A percentile compares a stretch with the other conserved stretches of the same genome.
Conservation (phyloP, 2,797 vertebrate species). For the Crax fasciolata region DNA sequence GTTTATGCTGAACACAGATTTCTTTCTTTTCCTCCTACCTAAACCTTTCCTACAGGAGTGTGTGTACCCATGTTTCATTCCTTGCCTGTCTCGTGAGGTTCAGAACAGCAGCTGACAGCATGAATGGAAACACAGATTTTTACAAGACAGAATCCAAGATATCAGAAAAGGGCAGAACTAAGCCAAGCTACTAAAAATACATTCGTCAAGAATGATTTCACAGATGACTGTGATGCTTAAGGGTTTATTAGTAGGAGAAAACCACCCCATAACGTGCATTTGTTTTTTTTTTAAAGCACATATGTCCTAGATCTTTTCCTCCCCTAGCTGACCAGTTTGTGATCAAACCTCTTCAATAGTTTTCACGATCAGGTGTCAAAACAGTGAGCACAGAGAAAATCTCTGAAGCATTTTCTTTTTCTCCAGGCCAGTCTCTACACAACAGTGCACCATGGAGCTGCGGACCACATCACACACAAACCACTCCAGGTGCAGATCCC, state of each 20-base stretch:
- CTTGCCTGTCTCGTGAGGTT: background rate
- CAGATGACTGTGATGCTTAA: background rate
- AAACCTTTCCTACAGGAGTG: background rate
- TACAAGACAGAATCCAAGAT: background rate
- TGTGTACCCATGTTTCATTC: background rate
- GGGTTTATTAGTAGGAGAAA: background rate
- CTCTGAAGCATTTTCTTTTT: background rate
- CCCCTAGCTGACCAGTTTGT: background rate
- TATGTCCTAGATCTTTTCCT: background rate
- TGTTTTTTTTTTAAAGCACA: background rate
- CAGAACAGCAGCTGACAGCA: background rate
- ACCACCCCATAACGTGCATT: background rate
- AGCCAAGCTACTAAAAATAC: background rate
- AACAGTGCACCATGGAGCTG: background rate
- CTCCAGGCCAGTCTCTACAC: background rate
- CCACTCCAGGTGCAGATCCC: background rate
- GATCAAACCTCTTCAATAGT: background rate
- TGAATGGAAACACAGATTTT: background rate
- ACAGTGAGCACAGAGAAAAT: rapidly evolving
- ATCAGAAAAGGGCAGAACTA: background rate
- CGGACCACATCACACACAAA: background rate
- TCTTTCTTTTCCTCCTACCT: background rate
- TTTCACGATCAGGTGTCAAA: background rate
- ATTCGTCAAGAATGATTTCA: background rate
- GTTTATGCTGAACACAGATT: background rate